phyloP scores from a whole-genome alignment of 2,888 invertebrate genomes.

The Hypomecis punctinalis region DNA sequence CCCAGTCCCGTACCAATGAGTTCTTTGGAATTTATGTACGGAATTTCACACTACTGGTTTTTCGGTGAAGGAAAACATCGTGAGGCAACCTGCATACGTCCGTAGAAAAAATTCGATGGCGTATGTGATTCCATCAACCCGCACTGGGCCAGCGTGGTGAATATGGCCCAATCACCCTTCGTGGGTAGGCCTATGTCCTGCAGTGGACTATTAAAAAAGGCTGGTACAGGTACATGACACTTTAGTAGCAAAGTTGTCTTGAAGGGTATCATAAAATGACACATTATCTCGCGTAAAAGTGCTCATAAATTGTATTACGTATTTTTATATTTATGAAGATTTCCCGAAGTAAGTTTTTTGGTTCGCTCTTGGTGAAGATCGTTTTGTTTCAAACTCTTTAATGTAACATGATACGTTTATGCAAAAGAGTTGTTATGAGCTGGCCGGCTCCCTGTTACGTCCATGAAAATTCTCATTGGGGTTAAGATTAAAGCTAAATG shows the following conservation, averaged over 20 bases:
- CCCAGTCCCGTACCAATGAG: no score
- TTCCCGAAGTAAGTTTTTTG: slow-evolving; percentile 3
- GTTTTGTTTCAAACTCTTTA: slow-evolving; percentile 8
- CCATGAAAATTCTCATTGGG: slow-evolving; percentile 4
- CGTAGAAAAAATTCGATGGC: no score
- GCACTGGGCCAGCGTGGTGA: no score
- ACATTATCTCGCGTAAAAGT: neutral
- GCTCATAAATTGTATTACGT: slow-evolving; percentile 8
- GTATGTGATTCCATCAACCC: no score
- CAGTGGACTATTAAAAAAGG: no score
- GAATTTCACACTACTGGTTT: no score
- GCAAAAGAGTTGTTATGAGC: neutral
- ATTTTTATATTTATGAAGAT: slow-evolving; percentile 14
- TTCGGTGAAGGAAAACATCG: no score
- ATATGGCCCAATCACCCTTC: no score
- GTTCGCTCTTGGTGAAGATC: neutral
- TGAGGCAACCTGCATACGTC: no score
- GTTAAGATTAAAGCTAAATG: slow-evolving; percentile 6
- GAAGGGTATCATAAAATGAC: slow-evolving; percentile 4
- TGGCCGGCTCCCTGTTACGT: neutral
- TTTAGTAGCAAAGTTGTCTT: slow-evolving; percentile 2
- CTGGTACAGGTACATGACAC: neutral
- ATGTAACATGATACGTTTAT: slow-evolving; percentile 9
- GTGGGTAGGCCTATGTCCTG: no score
- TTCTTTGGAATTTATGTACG: no score